These are phyloP conservation scores for Drosophila carrolli DNA, from an alignment of 1,140 invertebrate species.

Conservation along the genomic window DNA sequence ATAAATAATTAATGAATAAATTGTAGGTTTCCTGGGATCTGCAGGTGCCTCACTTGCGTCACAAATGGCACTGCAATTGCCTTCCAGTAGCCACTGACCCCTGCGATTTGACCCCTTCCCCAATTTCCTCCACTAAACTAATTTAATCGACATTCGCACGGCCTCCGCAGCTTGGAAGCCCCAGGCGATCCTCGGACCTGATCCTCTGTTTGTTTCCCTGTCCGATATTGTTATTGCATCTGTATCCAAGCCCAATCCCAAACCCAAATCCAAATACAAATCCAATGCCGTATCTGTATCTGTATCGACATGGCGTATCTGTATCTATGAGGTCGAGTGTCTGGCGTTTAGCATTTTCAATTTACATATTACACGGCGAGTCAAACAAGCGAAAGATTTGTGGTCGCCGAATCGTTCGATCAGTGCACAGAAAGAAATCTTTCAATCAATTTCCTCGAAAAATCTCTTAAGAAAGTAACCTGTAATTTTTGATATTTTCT, in stretches of 20 bases:
- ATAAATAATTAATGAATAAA: no score
- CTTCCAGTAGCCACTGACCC: conserved; percentile 1
- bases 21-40: no score
- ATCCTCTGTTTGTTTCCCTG: conserved; percentile 21
- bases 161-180: conserved; percentile 1
- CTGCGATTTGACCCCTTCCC: background rate
- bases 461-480: no score
- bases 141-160: conserved; percentile 37
- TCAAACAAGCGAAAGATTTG: conserved; percentile 74
- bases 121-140: conserved; percentile 4
- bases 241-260: conserved; percentile 13
- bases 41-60: no score
- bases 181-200: conserved; percentile 10
- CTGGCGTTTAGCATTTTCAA: conserved; percentile 82
- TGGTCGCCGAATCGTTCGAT: conserved; percentile 27
- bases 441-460: no score
- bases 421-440: conserved; percentile 5
- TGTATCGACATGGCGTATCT: conserved; percentile 37
- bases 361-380: conserved; percentile 80
- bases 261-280: background rate
- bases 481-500: no score
- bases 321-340: conserved; percentile 64
- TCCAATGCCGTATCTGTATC: conserved; percentile 32
- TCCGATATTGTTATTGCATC: conserved; percentile 33
- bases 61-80: no score